Conservation (phyloP, 2,113 vertebrate genomes). For the Tragelaphus buxtoni region DNA sequence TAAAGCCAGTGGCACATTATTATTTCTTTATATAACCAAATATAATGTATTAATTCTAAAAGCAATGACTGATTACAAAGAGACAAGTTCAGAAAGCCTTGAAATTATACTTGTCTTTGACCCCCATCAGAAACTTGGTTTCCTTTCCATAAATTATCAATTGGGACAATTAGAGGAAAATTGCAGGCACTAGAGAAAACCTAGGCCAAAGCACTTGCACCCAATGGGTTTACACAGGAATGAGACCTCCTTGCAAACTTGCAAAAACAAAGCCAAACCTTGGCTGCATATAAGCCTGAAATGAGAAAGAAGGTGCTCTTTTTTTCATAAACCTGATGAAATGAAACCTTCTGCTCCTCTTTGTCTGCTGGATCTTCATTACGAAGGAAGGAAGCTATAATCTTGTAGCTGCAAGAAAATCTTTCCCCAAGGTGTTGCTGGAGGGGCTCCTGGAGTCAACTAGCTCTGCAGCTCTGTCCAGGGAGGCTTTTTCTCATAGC, state of each 20-base stretch:
- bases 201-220: not conserved
- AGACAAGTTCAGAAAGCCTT: not conserved
- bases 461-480: not conserved
- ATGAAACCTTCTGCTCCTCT: not conserved
- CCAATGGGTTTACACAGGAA: not conserved
- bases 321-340: not conserved
- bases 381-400: not conserved
- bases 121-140: not conserved
- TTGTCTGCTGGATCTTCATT: not conserved
- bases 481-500: not conserved
- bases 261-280: not conserved
- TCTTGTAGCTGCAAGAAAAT: not conserved
- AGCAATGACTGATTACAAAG: not conserved
- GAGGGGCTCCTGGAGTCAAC: not conserved
- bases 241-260: not conserved
- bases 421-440: not conserved
- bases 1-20: not conserved
- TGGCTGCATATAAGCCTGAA: conserved; percentile 8
- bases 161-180: not conserved
- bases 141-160: not conserved
- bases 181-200: not conserved
- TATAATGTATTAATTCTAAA: not conserved
- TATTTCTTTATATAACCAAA: not conserved
- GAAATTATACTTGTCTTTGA: not conserved
- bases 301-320: not conserved